Conservation (phyloP, 1,140 invertebrate species). For the Diorhabda sublineata region DNA sequence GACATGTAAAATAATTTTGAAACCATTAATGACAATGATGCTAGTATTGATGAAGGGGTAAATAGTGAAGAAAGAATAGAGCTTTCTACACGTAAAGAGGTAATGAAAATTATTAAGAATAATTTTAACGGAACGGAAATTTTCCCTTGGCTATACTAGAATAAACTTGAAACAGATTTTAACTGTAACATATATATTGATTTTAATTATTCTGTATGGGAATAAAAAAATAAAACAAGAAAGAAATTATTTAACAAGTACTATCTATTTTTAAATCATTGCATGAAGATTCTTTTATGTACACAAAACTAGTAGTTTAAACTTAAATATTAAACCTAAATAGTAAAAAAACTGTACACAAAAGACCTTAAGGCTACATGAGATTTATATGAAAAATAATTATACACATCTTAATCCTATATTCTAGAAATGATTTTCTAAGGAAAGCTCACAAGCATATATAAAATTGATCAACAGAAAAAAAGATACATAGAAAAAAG, state of each 20-base stretch:
- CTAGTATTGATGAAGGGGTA: too few species aligned
- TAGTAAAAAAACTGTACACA: slow-evolving; percentile 35
- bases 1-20: too few species aligned
- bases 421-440: slow-evolving; percentile 22
- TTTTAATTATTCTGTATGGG: not conserved
- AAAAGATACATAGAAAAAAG: not conserved
- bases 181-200: too few species aligned
- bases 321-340: slow-evolving; percentile 33
- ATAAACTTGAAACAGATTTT: too few species aligned
- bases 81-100: too few species aligned
- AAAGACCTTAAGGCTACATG: slow-evolving; percentile 29
- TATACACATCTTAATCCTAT: slow-evolving; percentile 33
- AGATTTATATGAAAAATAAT: slow-evolving; percentile 37
- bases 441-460: slow-evolving; percentile 27
- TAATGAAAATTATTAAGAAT: too few species aligned
- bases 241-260: slow-evolving; percentile 16
- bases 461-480: not conserved
- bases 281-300: slow-evolving; percentile 24
- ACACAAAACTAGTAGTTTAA: slow-evolving; percentile 23
- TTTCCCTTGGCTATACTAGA: too few species aligned
- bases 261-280: slow-evolving; percentile 22
- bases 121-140: too few species aligned
- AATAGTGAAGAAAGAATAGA: too few species aligned
- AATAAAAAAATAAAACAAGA: slow-evolving; percentile 1
- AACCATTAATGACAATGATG: too few species aligned